Percentiles rank a stretch among this genome's conserved stretches.
Conservation (phyloP, 2,888 invertebrate genomes). For the Limulus polyphemus region DNA sequence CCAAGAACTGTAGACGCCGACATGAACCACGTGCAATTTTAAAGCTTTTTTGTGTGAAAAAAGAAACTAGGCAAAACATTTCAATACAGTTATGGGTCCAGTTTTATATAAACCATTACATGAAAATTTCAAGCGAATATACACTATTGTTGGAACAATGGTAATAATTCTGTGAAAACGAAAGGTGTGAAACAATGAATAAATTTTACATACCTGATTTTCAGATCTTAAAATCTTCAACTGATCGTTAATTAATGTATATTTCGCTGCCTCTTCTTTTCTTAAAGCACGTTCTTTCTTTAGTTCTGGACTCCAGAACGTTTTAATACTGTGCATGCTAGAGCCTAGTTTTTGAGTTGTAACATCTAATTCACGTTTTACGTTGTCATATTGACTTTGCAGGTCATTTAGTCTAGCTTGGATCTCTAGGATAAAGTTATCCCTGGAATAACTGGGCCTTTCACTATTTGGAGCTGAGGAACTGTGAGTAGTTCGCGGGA, state of each 20-base stretch:
- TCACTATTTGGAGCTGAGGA: conserved; percentile 4
- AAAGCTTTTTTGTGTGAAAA: too few relatives aligned
- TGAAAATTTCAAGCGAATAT: too few relatives aligned
- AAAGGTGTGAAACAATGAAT: too few relatives aligned
- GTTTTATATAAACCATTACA: too few relatives aligned
- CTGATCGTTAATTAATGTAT: conserved; percentile 91
- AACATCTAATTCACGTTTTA: conserved; percentile 85
- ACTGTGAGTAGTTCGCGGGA: conserved; percentile 5
- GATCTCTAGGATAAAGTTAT: conserved; percentile 66
- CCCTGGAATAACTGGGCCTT: conserved; percentile 33
- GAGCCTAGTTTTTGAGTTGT: conserved; percentile 96
- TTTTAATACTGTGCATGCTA: conserved; percentile 99
- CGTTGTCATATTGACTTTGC: conserved; percentile 76
- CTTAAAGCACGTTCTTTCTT: conserved; percentile 93
- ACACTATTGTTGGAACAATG: too few relatives aligned
- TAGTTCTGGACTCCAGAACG: conserved; percentile 99
- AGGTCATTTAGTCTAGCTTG: conserved; percentile 89
- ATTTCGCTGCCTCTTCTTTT: conserved; percentile 95
- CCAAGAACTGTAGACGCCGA: too few relatives aligned
- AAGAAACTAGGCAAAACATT: too few relatives aligned
- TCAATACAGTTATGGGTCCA: too few relatives aligned
- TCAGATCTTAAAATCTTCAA: conserved; percentile 88
- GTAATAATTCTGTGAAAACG: too few relatives aligned
- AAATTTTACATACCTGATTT: conserved; percentile 64
- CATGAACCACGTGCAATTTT: too few relatives aligned